These are phyloP conservation scores for Anoplolepis gracilipes DNA, from an alignment of 1,140 invertebrate genomes.

Conservation along the genomic window DNA sequence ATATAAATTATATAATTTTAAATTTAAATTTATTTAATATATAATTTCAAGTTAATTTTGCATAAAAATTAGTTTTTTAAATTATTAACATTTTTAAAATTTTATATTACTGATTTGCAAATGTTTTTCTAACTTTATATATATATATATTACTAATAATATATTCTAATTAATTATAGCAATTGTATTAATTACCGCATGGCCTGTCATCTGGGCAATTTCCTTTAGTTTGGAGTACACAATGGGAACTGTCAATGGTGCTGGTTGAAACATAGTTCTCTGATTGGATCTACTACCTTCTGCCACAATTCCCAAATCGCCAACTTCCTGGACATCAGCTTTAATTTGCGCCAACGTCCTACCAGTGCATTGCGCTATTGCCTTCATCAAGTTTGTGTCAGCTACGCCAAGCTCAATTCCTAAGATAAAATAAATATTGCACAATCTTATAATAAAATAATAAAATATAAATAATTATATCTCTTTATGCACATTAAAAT, in stretches of 20 bases:
- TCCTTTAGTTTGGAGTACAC: conserved; percentile 96
- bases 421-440: conserved; percentile 3
- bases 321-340: conserved; percentile 91
- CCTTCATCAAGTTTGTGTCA: conserved; percentile 97
- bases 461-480: conserved; percentile 20
- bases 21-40: background rate
- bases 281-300: conserved; percentile 96
- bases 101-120: background rate
- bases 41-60: no score
- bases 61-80: background rate
- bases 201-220: conserved; percentile 95
- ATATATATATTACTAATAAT: conserved; percentile 18
- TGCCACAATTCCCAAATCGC: conserved; percentile 97
- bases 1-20: background rate
- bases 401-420: conserved; percentile 96
- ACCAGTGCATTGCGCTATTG: conserved; percentile 97
- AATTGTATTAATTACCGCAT: conserved; percentile 85
- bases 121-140: background rate
- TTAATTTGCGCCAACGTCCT: conserved; percentile 95
- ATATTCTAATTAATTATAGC: conserved; percentile 31
- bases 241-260: conserved; percentile 88
- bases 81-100: background rate
- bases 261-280: conserved; percentile 93
- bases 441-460: background rate
- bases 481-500: conserved; percentile 8